Evolutionary conservation across 2,113 vertebrate species (phyloP).

Genomic region (Proteles cristata): DNA sequence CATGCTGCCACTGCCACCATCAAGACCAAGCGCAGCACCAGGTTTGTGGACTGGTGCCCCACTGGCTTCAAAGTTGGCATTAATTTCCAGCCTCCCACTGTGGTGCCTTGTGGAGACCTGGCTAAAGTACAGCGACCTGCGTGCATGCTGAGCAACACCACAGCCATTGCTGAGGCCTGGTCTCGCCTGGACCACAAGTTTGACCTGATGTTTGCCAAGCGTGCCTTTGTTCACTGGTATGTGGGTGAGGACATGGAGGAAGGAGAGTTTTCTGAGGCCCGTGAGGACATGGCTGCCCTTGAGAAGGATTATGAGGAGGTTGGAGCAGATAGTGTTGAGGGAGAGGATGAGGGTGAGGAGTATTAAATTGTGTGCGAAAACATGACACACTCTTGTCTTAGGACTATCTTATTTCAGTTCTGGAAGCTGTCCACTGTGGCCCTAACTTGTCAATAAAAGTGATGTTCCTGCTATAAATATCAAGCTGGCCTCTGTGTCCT

Average conservation of each 20-base stretch:
- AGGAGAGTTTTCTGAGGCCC: constrained; percentile 71
- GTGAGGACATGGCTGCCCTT: constrained; percentile 89
- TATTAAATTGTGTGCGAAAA: constrained; percentile 74
- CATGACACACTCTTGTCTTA: background rate
- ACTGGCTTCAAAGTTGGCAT: too few relatives aligned
- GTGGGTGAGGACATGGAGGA: constrained; percentile 93
- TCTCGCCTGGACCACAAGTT: constrained; percentile 91
- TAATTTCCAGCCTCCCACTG: background rate
- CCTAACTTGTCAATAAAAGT: constrained; percentile 74
- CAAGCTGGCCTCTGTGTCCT: background rate
- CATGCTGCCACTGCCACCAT: constrained; percentile 73
- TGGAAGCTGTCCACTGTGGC: background rate
- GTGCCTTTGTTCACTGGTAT: constrained; percentile 91
- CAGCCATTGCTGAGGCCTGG: constrained; percentile 91
- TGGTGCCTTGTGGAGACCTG: background rate
- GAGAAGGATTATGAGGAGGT: constrained; percentile 92
- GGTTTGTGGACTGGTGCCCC: too few relatives aligned
- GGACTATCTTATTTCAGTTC: background rate
- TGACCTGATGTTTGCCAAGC: constrained; percentile 91
- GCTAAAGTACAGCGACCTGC: constrained; percentile 77
- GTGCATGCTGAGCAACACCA: constrained; percentile 92
- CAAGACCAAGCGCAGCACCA: background rate
- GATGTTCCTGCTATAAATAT: background rate
- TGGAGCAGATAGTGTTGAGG: constrained; percentile 90
- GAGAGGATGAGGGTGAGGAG: constrained; percentile 93